Base-by-base conservation (phyloP, 2,113 vertebrate genomes). In the Crotalus tigris region DNA sequence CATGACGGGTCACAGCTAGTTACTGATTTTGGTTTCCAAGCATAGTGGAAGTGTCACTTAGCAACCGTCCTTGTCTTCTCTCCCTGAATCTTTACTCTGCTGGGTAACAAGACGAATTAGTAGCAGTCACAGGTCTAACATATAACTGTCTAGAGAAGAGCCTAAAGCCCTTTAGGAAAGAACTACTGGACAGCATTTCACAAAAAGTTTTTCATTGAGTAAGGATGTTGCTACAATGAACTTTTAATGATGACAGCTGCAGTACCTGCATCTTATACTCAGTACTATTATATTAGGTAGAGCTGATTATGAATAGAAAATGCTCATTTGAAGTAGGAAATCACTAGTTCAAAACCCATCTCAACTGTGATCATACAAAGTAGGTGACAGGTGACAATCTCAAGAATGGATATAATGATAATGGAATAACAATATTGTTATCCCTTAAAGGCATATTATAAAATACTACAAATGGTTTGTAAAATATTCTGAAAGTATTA, bases 131-230 rank as follows among this genome's bases (percentile, higher is more conserved):
- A 64, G 5, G 8, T 29, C 93, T 44, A 0, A 6, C 64, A 89
- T 61, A 94, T 94, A 94, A 91, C 8, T 39, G n/a, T 33, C 58
- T 69, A 46, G 91, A 69, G 17, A 92, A 33, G 19, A 92, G 29
- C 58, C 58, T 53, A 24, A 13, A 57, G 91, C 7, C 85, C n/a
- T 26, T 88, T 69, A 88, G 57, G 17, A 88, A 69, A 88, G 46
- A 64, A 54, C 91, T n/a, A 10, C 58, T 54, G 49, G 58, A 88
- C 58, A 92, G 23, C 59, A 69, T 3, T 69, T 75, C 58, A 75
- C 86, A 88, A n/a, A 39, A 44, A 33, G 49, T n/a, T 88, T 92
- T 51, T 69, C 44, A 75, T 33, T 69, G 29, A 29, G 53, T 46
- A 92, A 91, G 26, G 51, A 51, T 59, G 9, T 51, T 86, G 26